Evolutionary conservation across 1,140 invertebrate species (phyloP).

Genomic region (Ostrea denselamellosa): DNA sequence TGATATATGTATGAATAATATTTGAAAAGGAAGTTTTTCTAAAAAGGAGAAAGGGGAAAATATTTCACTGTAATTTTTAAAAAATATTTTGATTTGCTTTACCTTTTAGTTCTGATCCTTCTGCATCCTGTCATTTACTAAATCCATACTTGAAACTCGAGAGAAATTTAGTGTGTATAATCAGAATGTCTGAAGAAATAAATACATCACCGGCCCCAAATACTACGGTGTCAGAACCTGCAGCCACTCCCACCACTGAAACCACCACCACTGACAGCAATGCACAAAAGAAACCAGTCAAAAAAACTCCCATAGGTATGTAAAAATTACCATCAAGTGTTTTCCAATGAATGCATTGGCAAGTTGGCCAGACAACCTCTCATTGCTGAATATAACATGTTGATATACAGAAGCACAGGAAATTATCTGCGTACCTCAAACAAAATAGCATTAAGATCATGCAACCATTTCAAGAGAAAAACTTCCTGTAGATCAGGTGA

Average conservation of each 20-base stretch:
- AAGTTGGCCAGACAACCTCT: not conserved
- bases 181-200: constrained; percentile 21
- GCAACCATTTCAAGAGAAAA: not conserved
- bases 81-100: not conserved
- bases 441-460: not conserved
- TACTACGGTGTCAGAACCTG: not conserved
- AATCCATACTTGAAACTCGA: not conserved
- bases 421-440: not conserved
- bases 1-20: too few species aligned
- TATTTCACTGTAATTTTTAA: too few species aligned
- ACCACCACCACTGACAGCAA: not conserved
- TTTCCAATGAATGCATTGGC: too few species aligned
- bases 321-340: too few species aligned
- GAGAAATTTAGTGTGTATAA: not conserved
- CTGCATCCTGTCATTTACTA: not conserved
- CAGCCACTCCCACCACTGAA: not conserved
- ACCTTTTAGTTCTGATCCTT: not conserved
- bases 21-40: too few species aligned
- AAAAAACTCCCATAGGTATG: not conserved
- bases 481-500: constrained; percentile 16
- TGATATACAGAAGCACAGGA: not conserved
- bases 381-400: not conserved
- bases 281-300: not conserved
- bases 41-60: too few species aligned
- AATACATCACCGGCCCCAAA: not conserved